Conservation (phyloP, 37 sponge, comb jelly and placozoan species). For the Hormiphora californensis region DNA sequence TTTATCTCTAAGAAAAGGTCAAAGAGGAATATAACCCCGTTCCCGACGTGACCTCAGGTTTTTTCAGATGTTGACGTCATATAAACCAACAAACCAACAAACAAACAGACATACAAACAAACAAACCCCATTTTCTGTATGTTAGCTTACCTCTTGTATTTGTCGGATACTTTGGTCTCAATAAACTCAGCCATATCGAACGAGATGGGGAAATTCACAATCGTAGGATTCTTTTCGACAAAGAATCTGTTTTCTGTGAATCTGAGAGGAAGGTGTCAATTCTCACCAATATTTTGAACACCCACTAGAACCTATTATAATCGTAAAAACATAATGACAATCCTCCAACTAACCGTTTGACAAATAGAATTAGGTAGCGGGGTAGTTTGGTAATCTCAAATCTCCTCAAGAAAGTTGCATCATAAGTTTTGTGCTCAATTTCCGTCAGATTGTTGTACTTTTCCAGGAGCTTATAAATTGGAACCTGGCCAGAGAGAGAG, state of each 20-base stretch:
- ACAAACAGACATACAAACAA: too few relatives aligned
- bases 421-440: conserved; percentile 81
- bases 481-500: not conserved
- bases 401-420: conserved; percentile 75
- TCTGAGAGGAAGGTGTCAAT: conserved; percentile 45
- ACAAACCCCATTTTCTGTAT: too few relatives aligned
- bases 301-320: too few relatives aligned
- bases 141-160: too few relatives aligned
- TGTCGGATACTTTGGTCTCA: not conserved
- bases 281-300: too few relatives aligned
- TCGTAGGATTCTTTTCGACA: conserved; percentile 96
- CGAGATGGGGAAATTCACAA: conserved; percentile 96
- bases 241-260: conserved; percentile 97
- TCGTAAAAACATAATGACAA: too few relatives aligned
- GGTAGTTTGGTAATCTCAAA: conserved; percentile 89
- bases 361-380: conserved; percentile 74
- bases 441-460: not conserved
- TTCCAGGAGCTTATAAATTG: not conserved
- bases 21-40: too few relatives aligned
- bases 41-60: too few relatives aligned
- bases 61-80: conserved; percentile 68
- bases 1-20: too few relatives aligned
- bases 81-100: too few relatives aligned
- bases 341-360: conserved; percentile 45
- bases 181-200: conserved; percentile 95